Conservation (phyloP, 92 coral and sea anemone genomes). For the Chrysogorgia sp. region DNA sequence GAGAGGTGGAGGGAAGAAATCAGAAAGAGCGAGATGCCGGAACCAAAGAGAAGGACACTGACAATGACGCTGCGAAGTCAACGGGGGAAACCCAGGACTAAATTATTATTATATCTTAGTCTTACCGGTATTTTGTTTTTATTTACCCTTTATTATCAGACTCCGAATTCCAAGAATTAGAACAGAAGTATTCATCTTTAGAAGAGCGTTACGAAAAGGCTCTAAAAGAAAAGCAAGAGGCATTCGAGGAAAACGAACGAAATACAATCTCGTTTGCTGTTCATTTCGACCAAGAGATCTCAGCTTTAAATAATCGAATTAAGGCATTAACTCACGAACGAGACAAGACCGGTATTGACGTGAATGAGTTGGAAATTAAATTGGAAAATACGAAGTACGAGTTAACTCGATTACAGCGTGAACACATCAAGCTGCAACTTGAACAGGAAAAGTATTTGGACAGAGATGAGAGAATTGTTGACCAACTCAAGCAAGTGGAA, state of each 20-base stretch:
- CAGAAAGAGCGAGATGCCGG: too few relatives aligned
- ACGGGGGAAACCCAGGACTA: too few relatives aligned
- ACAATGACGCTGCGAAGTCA: too few relatives aligned
- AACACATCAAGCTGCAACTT: constrained; percentile 74
- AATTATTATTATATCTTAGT: too few relatives aligned
- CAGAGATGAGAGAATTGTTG: constrained; percentile 63
- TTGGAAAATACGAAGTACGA: constrained; percentile 74
- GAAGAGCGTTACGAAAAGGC: constrained; percentile 75
- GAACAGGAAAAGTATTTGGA: constrained; percentile 73
- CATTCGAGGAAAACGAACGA: constrained; percentile 82
- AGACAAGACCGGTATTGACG: constrained; percentile 57
- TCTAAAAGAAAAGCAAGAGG: constrained; percentile 72
- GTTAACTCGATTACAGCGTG: constrained; percentile 72
- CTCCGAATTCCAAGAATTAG: constrained; percentile 71
- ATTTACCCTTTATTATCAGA: constrained; percentile 62
- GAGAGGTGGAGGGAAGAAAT: too few relatives aligned
- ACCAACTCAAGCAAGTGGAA: constrained; percentile 55
- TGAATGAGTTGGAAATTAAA: constrained; percentile 72
- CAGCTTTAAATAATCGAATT: constrained; percentile 65
- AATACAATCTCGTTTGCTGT: constrained; percentile 81
- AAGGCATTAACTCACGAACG: constrained; percentile 57
- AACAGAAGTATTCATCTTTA: constrained; percentile 63
- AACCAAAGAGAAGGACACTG: too few relatives aligned
- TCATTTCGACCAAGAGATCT: constrained; percentile 72
- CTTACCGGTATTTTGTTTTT: too few relatives aligned